Conservation (phyloP, 2,113 vertebrate genomes). For the Panthera tigris region DNA sequence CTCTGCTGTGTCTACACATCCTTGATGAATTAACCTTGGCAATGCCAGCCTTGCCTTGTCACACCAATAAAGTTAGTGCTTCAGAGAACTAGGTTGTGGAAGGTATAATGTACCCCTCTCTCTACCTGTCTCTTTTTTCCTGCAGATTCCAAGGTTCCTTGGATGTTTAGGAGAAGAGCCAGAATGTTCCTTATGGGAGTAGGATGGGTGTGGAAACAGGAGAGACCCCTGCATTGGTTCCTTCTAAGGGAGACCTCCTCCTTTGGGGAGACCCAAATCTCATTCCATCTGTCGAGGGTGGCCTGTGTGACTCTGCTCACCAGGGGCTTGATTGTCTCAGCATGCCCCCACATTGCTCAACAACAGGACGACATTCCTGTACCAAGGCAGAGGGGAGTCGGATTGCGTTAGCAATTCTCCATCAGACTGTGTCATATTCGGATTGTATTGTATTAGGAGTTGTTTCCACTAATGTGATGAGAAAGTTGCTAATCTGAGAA, state of each 20-base stretch:
- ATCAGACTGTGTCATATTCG: constrained; percentile 81
- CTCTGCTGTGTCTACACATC: not conserved
- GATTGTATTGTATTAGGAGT: constrained; percentile 78
- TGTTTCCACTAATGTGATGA: constrained; percentile 86
- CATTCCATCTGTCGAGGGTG: not conserved
- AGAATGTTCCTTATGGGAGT: not conserved
- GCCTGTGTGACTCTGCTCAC: fast-evolving
- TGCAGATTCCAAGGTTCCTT: not conserved
- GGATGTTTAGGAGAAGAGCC: not conserved
- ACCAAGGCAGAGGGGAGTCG: constrained; percentile 72
- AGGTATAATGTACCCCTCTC: not conserved
- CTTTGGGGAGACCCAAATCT: not conserved
- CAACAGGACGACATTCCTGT: constrained; percentile 44
- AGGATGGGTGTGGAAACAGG: not conserved
- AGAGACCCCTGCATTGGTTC: not conserved
- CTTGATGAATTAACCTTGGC: constrained; percentile 13
- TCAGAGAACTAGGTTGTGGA: not conserved
- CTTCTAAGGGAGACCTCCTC: not conserved
- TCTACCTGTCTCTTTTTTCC: not conserved
- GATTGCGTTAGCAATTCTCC: constrained; percentile 81
- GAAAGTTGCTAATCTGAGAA: constrained; percentile 87
- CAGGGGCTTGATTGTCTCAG: not conserved
- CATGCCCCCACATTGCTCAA: not conserved
- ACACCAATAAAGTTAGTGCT: not conserved
- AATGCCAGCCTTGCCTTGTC: not conserved